Evolutionary conservation across 1,140 invertebrate genomes (phyloP), one percentile per base, ranked within the genome.

Genomic region (Hestina assimilis): DNA sequence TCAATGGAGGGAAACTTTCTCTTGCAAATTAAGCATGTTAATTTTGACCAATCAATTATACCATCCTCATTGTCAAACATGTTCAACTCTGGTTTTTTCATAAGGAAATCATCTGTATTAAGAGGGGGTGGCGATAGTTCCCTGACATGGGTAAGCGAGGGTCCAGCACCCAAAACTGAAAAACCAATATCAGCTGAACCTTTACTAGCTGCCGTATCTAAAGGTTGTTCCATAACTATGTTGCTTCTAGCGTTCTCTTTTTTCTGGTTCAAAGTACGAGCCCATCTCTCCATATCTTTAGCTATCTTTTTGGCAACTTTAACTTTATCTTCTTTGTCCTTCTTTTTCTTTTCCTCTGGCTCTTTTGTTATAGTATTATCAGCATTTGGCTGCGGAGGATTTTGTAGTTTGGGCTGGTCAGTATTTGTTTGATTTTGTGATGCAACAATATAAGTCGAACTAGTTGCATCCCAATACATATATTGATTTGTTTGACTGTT

Each of bases 281-380:
- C 98, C 98, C 98, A 99, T 72, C 94, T 93, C 70, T 96, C 95
- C 96, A 97, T 97, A 73, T 97, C 95, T 89, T 99, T 99, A 0
- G 97, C 97, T 69, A 99, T 99, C 87, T 98, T 98, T 77, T 99
- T 98, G 0, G 98, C 98, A 9, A 98, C 96, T 89, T 98, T 99
- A 0, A 97, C 96, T 90, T 99, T 97, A 66, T 97, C 96, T 46
- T 95, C 93, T 65, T 95, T 94, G 28, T 90, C 91, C 54, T 90
- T 93, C 61, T 92, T 90, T 60, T 89, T 91, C 58, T 84, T 83
- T 59, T 89, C 86, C 7, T 83, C 78, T 1, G 89, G 84, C 48
- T 80, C 74, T 61, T 85, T 84, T 17, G 66, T 47, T 3, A 72
- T 67, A 3, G 73, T 72, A 23, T 62, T 82, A n/a, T 81, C 58